Conservation (phyloP, 2,888 invertebrate species). For the Autographa gamma region DNA sequence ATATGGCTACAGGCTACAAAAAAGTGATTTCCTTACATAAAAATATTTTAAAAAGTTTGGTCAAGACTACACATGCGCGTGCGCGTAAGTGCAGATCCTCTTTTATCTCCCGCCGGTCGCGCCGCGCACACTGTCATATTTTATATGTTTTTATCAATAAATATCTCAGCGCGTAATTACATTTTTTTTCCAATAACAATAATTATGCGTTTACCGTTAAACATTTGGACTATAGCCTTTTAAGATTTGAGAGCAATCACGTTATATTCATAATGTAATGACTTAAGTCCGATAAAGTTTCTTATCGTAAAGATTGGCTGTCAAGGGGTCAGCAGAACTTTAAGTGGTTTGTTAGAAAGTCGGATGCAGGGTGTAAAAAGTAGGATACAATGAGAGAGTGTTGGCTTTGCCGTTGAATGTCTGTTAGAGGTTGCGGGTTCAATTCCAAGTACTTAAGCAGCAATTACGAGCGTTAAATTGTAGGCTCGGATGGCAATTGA, state of each 20-base stretch:
- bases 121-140: constrained; percentile 78
- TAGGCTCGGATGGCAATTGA: not conserved
- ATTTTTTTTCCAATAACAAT: constrained; percentile 68
- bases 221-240: constrained; percentile 50
- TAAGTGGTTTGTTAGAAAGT: constrained; percentile 38
- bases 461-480: constrained; percentile 10
- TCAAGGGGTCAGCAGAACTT: constrained; percentile 25
- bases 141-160: constrained; percentile 83
- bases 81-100: constrained; percentile 86
- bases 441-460: constrained; percentile 16
- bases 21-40: not conserved
- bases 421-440: constrained; percentile 19
- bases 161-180: constrained; percentile 70
- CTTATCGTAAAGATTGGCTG: constrained; percentile 31
- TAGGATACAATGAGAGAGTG: constrained; percentile 33
- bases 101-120: constrained; percentile 81
- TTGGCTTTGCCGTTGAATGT: constrained; percentile 6
- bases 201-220: constrained; percentile 62
- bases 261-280: constrained; percentile 28
- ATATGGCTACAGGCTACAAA: too few relatives aligned
- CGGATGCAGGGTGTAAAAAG: constrained; percentile 24
- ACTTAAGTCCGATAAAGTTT: constrained; percentile 35
- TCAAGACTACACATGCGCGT: constrained; percentile 74
- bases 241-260: constrained; percentile 53
- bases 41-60: constrained; percentile 19